Evolutionary conservation across 2,888 invertebrate species (phyloP).

Genomic region (Temnothorax rugatulus): DNA sequence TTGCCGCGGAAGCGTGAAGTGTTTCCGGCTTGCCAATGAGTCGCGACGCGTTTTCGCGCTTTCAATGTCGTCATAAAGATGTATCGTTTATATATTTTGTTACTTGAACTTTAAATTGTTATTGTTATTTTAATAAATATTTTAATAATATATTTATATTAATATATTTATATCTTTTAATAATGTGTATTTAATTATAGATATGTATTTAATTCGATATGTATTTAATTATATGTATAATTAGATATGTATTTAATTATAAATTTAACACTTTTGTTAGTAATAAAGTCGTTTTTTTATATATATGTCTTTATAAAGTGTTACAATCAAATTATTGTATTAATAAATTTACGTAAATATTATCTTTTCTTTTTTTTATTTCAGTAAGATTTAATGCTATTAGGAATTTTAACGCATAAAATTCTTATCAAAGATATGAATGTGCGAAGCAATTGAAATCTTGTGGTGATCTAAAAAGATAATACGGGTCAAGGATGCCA

Average conservation of each 20-base stretch:
- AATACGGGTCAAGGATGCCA: slow-evolving; percentile 58
- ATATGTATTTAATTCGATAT: too few species aligned
- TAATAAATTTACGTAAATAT: not conserved
- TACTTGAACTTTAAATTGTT: not conserved
- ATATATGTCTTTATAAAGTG: not conserved
- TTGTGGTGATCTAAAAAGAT: slow-evolving; percentile 39
- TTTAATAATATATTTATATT: too few species aligned
- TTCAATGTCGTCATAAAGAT: slow-evolving; percentile 34
- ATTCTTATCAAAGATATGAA: not conserved
- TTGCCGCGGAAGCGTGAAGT: slow-evolving; percentile 68
- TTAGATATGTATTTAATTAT: not conserved
- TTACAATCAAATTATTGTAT: not conserved
- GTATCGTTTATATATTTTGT: not conserved
- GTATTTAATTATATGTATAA: too few species aligned
- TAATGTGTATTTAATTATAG: not conserved
- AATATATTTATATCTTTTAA: not conserved
- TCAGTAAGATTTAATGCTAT: not conserved
- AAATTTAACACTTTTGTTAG: not conserved
- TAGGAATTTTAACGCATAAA: not conserved
- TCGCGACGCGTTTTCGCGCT: slow-evolving; percentile 59
- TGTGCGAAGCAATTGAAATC: not conserved
- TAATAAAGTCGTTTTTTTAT: not conserved
- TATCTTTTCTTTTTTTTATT: not conserved
- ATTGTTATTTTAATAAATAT: not conserved
- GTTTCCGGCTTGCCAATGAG: slow-evolving; percentile 67